Evolutionary conservation across 2,888 invertebrate genomes (phyloP).

Genomic region (Antheraea assamensis): DNA sequence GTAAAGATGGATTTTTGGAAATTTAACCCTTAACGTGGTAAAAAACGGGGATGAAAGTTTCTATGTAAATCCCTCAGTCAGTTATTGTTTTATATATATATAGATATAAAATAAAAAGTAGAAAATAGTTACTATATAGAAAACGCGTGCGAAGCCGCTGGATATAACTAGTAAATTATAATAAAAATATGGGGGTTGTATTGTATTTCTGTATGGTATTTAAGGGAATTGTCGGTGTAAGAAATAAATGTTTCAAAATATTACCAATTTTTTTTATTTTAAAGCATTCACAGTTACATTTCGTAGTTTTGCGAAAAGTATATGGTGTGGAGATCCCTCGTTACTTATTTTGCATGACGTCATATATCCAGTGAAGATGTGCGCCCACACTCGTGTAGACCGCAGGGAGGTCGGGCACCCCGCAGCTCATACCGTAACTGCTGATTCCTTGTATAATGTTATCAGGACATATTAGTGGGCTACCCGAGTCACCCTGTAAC

Average conservation of each 20-base stretch:
- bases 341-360: slow-evolving; percentile 29
- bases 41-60: too few relatives aligned
- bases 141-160: too few relatives aligned
- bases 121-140: too few relatives aligned
- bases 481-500: slow-evolving; percentile 75
- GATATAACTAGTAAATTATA: neutral
- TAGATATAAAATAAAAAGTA: too few relatives aligned
- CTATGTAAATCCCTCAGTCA: too few relatives aligned
- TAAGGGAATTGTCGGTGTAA: neutral
- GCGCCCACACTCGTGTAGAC: slow-evolving; percentile 66
- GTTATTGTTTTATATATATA: too few relatives aligned
- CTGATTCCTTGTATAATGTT: slow-evolving; percentile 62
- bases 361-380: slow-evolving; percentile 65
- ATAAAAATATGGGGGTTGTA: neutral
- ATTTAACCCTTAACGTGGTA: too few relatives aligned
- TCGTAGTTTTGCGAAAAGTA: neutral
- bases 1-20: too few relatives aligned
- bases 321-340: neutral
- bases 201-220: neutral
- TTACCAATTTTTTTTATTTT: neutral
- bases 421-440: slow-evolving; percentile 71
- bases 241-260: slow-evolving; percentile 5
- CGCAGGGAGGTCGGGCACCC: slow-evolving; percentile 59
- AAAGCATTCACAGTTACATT: neutral
- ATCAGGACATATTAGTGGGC: slow-evolving; percentile 62